Percentiles rank a stretch among this genome's conserved stretches.
Conservation (phyloP, 1,140 invertebrate species). For the Drosophila nikananu region DNA sequence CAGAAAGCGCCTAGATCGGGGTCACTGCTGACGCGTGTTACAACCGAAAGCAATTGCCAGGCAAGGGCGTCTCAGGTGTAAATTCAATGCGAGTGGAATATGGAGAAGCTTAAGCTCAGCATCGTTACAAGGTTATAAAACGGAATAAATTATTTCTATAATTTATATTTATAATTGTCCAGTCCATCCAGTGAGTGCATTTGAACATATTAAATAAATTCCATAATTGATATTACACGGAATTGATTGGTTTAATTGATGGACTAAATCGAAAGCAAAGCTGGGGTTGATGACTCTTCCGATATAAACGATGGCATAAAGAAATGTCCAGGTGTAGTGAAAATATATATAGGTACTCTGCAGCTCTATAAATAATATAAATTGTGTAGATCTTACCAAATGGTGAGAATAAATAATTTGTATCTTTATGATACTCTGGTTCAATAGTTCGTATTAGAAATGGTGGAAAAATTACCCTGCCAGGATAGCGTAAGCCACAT, state of each 20-base stretch:
- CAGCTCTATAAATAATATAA: background rate
- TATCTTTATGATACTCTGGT: background rate
- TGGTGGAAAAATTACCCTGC: background rate
- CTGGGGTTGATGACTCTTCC: slow-evolving; percentile 1
- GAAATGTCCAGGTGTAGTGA: background rate
- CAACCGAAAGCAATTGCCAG: slow-evolving; percentile 28
- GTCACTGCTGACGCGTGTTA: slow-evolving; percentile 24
- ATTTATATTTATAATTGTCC: background rate
- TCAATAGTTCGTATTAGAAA: too few species aligned
- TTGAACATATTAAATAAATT: slow-evolving; percentile 1
- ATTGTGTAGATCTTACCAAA: background rate
- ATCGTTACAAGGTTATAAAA: background rate
- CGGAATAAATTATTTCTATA: background rate
- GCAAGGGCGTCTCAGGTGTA: background rate
- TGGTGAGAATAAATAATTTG: too few species aligned
- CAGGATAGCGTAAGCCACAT: too few species aligned
- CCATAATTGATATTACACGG: slow-evolving; percentile 3
- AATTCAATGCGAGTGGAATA: background rate
- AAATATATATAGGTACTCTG: background rate
- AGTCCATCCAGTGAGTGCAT: background rate
- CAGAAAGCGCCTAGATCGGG: slow-evolving; percentile 21
- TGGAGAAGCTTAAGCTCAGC: background rate
- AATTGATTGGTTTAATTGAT: slow-evolving; percentile 2
- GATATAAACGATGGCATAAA: background rate
- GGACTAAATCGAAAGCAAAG: slow-evolving; percentile 1